Percentiles rank a stretch among this genome's conserved stretches.
These are phyloP conservation scores for Lacerta agilis DNA, from an alignment of 2,797 vertebrate genomes.

Conservation along the genomic window DNA sequence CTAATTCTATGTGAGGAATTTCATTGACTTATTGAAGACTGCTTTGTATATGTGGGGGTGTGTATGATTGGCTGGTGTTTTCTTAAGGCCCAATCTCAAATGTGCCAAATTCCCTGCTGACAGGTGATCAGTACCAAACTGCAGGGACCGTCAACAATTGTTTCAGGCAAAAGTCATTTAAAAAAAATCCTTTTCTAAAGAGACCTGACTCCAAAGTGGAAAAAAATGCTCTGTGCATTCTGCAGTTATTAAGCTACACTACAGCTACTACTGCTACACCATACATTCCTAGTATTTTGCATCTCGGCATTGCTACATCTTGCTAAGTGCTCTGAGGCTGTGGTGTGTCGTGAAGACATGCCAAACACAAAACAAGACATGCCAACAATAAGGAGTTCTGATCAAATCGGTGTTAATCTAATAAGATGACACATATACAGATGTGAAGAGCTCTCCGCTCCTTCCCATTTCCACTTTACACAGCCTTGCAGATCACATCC, in stretches of 20 bases:
- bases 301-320: slow-evolving; percentile 53
- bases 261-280: slow-evolving; percentile 29
- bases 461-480: slow-evolving; percentile 63
- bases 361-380: slow-evolving; percentile 49
- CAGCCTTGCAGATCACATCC: slow-evolving; percentile 54
- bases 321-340: slow-evolving; percentile 47
- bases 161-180: slow-evolving; percentile 18
- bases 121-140: neutral
- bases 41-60: slow-evolving; percentile 23
- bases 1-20: slow-evolving; percentile 51
- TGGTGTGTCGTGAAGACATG: slow-evolving; percentile 47
- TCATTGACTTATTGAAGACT: slow-evolving; percentile 46
- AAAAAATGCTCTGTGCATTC: slow-evolving; percentile 46
- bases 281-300: slow-evolving; percentile 29
- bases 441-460: slow-evolving; percentile 54
- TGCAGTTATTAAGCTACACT: slow-evolving; percentile 43
- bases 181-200: slow-evolving; percentile 36
- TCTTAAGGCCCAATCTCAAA: slow-evolving; percentile 32
- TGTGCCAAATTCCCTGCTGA: slow-evolving; percentile 36
- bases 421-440: slow-evolving; percentile 54
- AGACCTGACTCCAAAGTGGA: slow-evolving; percentile 40
- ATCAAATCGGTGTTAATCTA: slow-evolving; percentile 56
- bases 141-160: slow-evolving; percentile 35
- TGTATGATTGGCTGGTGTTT: slow-evolving; percentile 13
- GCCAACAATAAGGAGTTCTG: slow-evolving; percentile 62